Evolutionary conservation across 2,888 invertebrate species (phyloP), one percentile per base, ranked within the genome.

Genomic region (Drosophila paramelanica): DNA sequence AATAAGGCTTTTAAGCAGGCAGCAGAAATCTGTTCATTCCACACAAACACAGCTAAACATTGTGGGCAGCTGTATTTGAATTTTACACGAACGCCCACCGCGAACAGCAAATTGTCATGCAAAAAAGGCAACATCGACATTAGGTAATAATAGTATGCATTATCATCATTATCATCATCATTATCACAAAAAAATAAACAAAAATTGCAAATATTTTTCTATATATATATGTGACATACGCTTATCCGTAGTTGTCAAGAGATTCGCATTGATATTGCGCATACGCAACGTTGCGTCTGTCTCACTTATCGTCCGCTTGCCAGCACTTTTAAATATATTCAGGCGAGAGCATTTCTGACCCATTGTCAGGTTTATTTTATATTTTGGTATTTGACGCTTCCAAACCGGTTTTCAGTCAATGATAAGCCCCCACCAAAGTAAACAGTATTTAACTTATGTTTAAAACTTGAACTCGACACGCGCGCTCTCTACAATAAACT

Each of bases 101-200:
- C 10, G 20, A 39, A 49, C 11, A 41, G 7, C 38, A 42, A 70
- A 67, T 77, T 83, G 73, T 61, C 65, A 89, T 68, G 38, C 64
- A 41, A 55, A 81, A 77, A 84, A 77, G 88, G 89, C 66, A 62
- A 70, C 62, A 70, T 73, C 52, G 62, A 49, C 46, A 67, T 57
- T 73, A 42, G 45, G 64, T 64, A 70, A 81, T 62, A 67, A 70
- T 82, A 60, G 77, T 58, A 47, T 57, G 62, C 50, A 62, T 6
- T 59, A 36, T 59, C 58, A 73, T 53, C 58, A 73, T 53, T 56
- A 46, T 50, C 55, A 60, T n/a, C n/a, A n/a, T n/a, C n/a, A n/a
- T n/a, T n/a, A n/a, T n/a, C n/a, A 59, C 23, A 43, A 50, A 39
- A 65, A 51, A 23, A 27, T 49, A 51, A 42, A 59, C 27, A 33